phyloP scores from a whole-genome alignment of 2,888 invertebrate genomes.

The Dichetophora obliterata region DNA sequence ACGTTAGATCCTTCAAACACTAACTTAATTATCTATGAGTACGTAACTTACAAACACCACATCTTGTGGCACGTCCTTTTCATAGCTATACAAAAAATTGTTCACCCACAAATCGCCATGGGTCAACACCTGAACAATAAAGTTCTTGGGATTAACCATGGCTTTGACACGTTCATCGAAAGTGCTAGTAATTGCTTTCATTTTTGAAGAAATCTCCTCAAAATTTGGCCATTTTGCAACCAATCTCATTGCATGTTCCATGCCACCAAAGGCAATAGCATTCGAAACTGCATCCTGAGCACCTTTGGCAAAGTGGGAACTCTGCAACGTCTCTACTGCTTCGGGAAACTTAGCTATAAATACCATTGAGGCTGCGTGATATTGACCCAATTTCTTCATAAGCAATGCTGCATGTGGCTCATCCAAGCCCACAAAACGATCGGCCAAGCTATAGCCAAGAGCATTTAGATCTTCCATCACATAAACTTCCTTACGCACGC shows the following conservation, averaged over 20 bases:
- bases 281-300: slow-evolving; percentile 43
- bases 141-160: slow-evolving; percentile 49
- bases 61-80: slow-evolving; percentile 45
- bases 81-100: slow-evolving; percentile 69
- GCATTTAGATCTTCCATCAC: slow-evolving; percentile 68
- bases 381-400: slow-evolving; percentile 71
- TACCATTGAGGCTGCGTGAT: slow-evolving; percentile 72
- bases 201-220: slow-evolving; percentile 66
- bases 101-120: slow-evolving; percentile 73
- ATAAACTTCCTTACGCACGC: slow-evolving; percentile 54
- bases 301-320: slow-evolving; percentile 52
- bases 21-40: background rate
- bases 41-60: slow-evolving; percentile 55
- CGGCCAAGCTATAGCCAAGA: slow-evolving; percentile 70
- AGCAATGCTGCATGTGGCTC: slow-evolving; percentile 70
- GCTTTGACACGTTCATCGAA: slow-evolving; percentile 53
- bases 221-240: slow-evolving; percentile 61
- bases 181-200: slow-evolving; percentile 53
- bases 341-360: slow-evolving; percentile 48
- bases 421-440: slow-evolving; percentile 71
- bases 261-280: slow-evolving; percentile 51
- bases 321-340: slow-evolving; percentile 40
- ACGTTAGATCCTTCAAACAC: background rate
- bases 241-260: slow-evolving; percentile 47
- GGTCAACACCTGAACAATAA: slow-evolving; percentile 67